Percentiles rank a stretch among this genome's conserved stretches.
Conservation (phyloP, 2,113 vertebrate species). For the Amazona guildingii region DNA sequence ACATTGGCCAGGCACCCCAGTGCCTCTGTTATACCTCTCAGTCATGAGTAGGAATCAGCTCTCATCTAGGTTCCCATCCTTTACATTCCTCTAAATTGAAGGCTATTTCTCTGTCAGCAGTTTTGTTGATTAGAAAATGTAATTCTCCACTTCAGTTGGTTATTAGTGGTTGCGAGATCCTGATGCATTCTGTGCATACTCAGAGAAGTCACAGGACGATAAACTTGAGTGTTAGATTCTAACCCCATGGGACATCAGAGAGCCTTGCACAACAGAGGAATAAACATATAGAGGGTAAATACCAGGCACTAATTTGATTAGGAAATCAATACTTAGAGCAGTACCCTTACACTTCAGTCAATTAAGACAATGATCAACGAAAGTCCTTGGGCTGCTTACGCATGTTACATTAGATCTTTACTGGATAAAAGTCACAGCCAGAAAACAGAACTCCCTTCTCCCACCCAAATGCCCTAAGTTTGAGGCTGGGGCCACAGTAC, state of each 20-base stretch:
- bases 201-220: neutral
- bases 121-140: neutral
- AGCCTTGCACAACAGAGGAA: neutral
- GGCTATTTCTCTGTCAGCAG: neutral
- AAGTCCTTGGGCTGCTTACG: neutral
- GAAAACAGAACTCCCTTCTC: neutral
- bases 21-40: neutral
- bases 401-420: neutral
- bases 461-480: neutral
- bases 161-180: neutral
- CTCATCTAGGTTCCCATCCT: neutral
- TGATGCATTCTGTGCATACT: neutral
- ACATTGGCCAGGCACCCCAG: neutral
- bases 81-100: neutral
- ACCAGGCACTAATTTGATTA: conserved; percentile 28
- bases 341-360: conserved; percentile 26
- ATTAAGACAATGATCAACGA: conserved; percentile 25
- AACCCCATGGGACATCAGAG: neutral
- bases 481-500: neutral
- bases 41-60: neutral
- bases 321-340: conserved; percentile 41
- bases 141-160: neutral
- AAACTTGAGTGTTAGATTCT: neutral
- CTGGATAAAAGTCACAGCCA: neutral
- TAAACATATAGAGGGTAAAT: conserved; percentile 20